Base-by-base conservation (phyloP, 35 echinoderm and acorn worm genomes). In the Ophiothrix spiculata region DNA sequence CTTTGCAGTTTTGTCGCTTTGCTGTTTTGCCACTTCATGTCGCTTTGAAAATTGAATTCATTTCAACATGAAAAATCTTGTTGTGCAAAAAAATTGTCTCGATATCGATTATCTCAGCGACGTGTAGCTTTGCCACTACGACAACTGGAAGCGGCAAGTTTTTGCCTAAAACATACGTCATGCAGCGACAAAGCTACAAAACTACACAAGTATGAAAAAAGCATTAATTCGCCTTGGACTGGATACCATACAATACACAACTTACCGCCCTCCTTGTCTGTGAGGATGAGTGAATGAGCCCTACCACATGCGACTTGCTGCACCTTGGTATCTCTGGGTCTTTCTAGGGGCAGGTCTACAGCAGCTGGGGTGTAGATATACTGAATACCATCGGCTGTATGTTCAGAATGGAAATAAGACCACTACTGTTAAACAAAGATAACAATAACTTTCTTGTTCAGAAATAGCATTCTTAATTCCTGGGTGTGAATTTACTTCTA, bases 191-290 rank as follows among this genome's bases (percentile, higher is more conserved):
- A n/a, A n/a, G n/a, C n/a, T n/a, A n/a, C n/a, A n/a, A n/a, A n/a
- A n/a, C n/a, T n/a, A n/a, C n/a, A n/a, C n/a, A n/a, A n/a, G n/a
- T n/a, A n/a, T n/a, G n/a, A n/a, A n/a, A n/a, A n/a, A n/a, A n/a
- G n/a, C n/a, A n/a, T n/a, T n/a, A n/a, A n/a, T n/a, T n/a, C n/a
- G n/a, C 35, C 25, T 31, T 19, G 14, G 13, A 49, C 4, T 56
- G 16, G 4, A 8, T 40, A 80, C 15, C n/a, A 23, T 0, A 76
- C 36, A 16, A 75, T 31, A 32, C 33, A 40, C 11, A 31, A 81
- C 84, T 78, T 89, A 99, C 96, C 96, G 41, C 96, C 96, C 86
- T 99, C 96, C 34, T 91, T 87, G 75, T 99, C 96, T 36, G 96
- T 99, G 16, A 99, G 87, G 16, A 99, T 91, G 36, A 99, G 75